Evolutionary conservation across 2,113 vertebrate species (phyloP).

Genomic region (Electrona antarctica): DNA sequence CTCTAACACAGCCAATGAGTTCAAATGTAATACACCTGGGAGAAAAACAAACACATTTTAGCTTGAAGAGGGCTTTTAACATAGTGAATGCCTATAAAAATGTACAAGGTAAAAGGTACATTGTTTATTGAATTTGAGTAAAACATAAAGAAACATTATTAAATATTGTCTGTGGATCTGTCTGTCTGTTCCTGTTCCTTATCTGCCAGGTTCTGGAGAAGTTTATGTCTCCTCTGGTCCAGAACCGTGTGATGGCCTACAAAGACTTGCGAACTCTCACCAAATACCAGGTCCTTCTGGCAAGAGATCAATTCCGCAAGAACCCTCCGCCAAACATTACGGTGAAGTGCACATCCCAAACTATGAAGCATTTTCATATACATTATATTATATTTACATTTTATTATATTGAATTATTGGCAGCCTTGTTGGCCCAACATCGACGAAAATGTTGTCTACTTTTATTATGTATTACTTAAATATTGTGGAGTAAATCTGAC

Average conservation of each 20-base stretch:
- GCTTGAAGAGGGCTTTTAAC: no score
- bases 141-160: no score
- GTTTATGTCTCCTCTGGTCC: constrained; percentile 85
- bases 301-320: constrained; percentile 92
- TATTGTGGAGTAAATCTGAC: no score
- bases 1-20: no score
- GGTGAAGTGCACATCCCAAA: constrained; percentile 64
- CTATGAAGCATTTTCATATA: background rate
- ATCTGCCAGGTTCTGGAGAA: constrained; percentile 84
- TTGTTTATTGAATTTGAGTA: no score
- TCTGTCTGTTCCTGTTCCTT: background rate
- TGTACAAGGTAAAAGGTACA: no score
- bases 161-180: no score
- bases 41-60: no score
- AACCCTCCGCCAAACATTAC: constrained; percentile 82
- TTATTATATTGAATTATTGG: background rate
- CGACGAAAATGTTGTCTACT: background rate
- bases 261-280: constrained; percentile 85
- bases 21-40: no score
- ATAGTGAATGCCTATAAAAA: no score
- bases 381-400: background rate
- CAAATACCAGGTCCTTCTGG: constrained; percentile 94
- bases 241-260: constrained; percentile 79
- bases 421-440: background rate
- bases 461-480: no score